Evolutionary conservation across 2,797 vertebrate species (phyloP).

Genomic region (Premnoplex brunnescens): DNA sequence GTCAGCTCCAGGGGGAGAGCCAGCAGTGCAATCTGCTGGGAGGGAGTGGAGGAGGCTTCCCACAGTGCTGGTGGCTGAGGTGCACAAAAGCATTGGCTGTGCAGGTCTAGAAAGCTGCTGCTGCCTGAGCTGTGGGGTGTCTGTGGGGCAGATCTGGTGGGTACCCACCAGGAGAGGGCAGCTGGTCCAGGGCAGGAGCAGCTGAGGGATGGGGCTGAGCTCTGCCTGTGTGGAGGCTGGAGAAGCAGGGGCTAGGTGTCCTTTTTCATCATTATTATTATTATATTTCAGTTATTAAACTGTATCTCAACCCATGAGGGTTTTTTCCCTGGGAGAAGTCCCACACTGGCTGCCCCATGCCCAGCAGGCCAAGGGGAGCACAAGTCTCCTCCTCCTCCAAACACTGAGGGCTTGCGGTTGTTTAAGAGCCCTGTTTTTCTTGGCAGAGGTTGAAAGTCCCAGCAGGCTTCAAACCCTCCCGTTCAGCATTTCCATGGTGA

Average conservation of each 20-base stretch:
- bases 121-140: neutral
- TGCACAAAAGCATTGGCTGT: neutral
- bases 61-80: fast-evolving
- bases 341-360: neutral
- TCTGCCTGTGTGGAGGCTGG: neutral
- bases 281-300: neutral
- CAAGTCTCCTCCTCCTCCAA: neutral
- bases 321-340: neutral
- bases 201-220: neutral
- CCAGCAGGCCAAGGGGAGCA: neutral
- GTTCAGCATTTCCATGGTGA: slow-evolving; percentile 56
- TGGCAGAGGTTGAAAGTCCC: slow-evolving; percentile 26
- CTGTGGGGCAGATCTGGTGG: neutral
- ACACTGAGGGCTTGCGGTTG: fast-evolving
- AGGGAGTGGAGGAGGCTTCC: neutral
- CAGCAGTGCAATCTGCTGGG: neutral
- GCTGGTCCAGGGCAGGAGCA: neutral
- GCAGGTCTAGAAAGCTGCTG: neutral
- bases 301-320: neutral
- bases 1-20: neutral
- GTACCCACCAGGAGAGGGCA: fast-evolving
- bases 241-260: neutral
- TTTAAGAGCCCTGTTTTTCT: neutral
- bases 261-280: neutral
- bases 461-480: neutral